Percentiles rank a stretch among this genome's conserved stretches.
Conservation (phyloP, 2,113 vertebrate species). For the Triplophysa siluroides region DNA sequence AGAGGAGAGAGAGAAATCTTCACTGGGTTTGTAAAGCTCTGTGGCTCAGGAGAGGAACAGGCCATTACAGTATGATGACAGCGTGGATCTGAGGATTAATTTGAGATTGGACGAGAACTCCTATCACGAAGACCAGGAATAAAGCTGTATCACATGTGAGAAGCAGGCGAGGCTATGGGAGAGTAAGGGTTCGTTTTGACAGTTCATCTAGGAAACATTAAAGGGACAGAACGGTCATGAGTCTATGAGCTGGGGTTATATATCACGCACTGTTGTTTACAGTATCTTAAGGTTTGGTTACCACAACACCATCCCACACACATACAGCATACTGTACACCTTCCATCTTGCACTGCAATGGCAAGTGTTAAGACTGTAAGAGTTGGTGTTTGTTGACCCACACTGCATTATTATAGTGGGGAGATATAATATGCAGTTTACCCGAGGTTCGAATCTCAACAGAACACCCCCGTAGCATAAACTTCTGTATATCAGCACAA, state of each 20-base stretch:
- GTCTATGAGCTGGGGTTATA: neutral
- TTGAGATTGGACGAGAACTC: constrained; percentile 19
- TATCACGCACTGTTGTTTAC: too few species aligned
- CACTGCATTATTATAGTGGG: constrained; percentile 6
- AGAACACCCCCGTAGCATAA: constrained; percentile 2
- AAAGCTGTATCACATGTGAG: constrained; percentile 25
- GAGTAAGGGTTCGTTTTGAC: constrained; percentile 1
- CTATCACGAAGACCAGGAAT: constrained; percentile 30
- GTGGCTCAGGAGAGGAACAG: constrained; percentile 19
- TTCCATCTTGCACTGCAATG: neutral
- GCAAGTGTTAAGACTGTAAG: neutral
- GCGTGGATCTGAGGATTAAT: constrained; percentile 41
- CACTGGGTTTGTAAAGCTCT: constrained; percentile 25
- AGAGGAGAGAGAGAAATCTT: constrained; percentile 24
- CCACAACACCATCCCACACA: too few species aligned
- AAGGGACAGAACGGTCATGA: neutral
- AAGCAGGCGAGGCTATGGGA: constrained; percentile 15
- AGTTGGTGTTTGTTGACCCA: neutral
- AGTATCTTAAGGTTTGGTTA: constrained; percentile 2
- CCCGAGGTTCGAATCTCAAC: constrained; percentile 6
- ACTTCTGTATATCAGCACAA: constrained; percentile 14
- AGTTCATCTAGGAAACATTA: neutral
- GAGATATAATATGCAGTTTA: constrained; percentile 19
- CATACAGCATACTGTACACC: neutral
- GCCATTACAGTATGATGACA: constrained; percentile 16